These are phyloP conservation scores for Phrynosoma blainvillii DNA, from an alignment of 2,113 vertebrate species.

Conservation along the genomic window DNA sequence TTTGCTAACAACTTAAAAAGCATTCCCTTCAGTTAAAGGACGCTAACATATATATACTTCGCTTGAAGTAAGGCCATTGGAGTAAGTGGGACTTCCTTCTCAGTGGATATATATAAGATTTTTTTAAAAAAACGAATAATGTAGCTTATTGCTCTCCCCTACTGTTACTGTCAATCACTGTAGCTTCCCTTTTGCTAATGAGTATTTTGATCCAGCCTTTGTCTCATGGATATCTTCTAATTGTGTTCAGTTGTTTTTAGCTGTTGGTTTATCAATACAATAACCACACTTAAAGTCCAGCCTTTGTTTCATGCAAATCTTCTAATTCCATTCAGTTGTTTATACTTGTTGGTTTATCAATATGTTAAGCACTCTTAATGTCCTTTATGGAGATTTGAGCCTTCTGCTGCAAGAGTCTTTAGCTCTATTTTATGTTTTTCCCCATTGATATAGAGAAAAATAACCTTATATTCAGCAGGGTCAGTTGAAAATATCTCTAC, in stretches of 20 bases:
- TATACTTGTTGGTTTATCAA: background rate
- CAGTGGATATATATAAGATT: background rate
- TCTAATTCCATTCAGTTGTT: background rate
- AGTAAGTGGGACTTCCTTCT: background rate
- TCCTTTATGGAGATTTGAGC: background rate
- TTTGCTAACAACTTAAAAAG: background rate
- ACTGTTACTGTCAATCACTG: background rate
- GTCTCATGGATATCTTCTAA: background rate
- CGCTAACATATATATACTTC: background rate
- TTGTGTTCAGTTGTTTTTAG: background rate
- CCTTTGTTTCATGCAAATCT: too few relatives aligned
- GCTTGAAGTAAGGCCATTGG: background rate
- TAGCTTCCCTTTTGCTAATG: background rate
- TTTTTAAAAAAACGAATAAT: too few relatives aligned
- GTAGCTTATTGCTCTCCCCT: conserved; percentile 25
- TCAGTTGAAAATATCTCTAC: background rate
- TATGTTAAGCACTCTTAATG: background rate
- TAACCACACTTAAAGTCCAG: too few relatives aligned
- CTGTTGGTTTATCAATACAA: too few relatives aligned
- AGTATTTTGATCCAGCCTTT: background rate
- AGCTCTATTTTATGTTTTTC: background rate
- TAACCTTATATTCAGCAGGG: background rate
- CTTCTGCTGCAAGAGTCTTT: background rate
- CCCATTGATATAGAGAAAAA: background rate
- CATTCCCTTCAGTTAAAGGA: conserved; percentile 17